Conservation (phyloP, 2,113 vertebrate species). For the Atractosteus spatula region DNA sequence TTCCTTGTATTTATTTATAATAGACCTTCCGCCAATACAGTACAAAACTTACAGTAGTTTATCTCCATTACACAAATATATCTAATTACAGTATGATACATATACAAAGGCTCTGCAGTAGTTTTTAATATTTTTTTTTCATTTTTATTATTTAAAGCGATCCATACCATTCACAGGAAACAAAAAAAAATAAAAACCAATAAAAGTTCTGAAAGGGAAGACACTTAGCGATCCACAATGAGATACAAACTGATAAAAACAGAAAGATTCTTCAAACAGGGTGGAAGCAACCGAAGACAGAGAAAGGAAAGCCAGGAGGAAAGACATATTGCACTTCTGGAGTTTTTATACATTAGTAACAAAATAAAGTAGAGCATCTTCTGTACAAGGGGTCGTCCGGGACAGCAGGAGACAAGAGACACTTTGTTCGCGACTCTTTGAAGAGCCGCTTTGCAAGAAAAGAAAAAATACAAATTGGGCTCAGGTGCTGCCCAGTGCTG, state of each 20-base stretch:
- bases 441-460: conserved; percentile 21
- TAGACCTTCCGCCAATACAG: conserved; percentile 81
- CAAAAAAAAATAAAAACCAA: conserved; percentile 8
- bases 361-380: conserved; percentile 33
- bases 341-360: conserved; percentile 35
- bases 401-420: conserved; percentile 10
- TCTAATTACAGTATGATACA: conserved; percentile 82
- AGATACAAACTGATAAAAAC: conserved; percentile 24
- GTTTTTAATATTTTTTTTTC: conserved; percentile 52
- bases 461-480: neutral
- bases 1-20: conserved; percentile 78
- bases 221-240: conserved; percentile 27
- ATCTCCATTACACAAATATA: conserved; percentile 80
- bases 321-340: conserved; percentile 33
- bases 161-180: conserved; percentile 63
- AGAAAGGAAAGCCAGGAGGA: conserved; percentile 22
- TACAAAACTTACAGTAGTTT: conserved; percentile 89
- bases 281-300: conserved; percentile 8
- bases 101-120: conserved; percentile 76
- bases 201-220: conserved; percentile 26
- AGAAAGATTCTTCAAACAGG: conserved; percentile 29
- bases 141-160: conserved; percentile 65
- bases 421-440: neutral
- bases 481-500: no score
- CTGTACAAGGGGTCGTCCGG: conserved; percentile 18